Base-by-base conservation (phyloP, 2,797 vertebrate species). In the Urophycis tenuis region DNA sequence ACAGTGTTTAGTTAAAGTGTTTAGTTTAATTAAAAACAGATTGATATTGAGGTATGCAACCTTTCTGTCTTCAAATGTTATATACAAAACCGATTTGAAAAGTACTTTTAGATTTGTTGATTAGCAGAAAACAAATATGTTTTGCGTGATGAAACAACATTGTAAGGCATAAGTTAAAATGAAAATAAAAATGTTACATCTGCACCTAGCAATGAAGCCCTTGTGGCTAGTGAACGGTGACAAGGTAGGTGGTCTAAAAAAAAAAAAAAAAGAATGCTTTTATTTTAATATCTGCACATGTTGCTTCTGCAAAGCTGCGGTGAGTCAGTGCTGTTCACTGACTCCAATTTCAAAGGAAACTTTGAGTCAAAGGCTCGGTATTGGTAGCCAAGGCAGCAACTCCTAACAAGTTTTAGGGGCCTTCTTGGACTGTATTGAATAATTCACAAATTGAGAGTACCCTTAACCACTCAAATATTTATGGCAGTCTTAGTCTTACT, bases 361-460 rank as follows among this genome's bases (percentile, higher is more conserved):
- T 60, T 60, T 60, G 53, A 25, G 53, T 25, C 53, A 60, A 60
- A 25, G 53, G n/a, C 22, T n/a, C 12, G 5, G 71, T 35, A 10
- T 29, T 22, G 19, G n/a, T 29, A 39, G n/a, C 72, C n/a, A 2
- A 4, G 19, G 33, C 34, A 35, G 72, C 72, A 14, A 73, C 72
- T 1, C 39, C 72, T 36, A 73, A 73, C 22, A n/a, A 39, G n/a
- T 12, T 36, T 1, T 14, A n/a, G 22, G 33, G 71, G n/a, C 71
- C 53, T n/a, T 72, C 71, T 72, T 32, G 15, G 33, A 34, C 71
- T 36, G 32, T 36, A n/a, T 73, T 73, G 34, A 73, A 73, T 73
- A 36, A 73, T 39, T 73, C 72, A 39, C 33, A 35, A 39, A 25
- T 29, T n/a, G n/a, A 73, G n/a, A 73, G 72, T 25, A 73, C 33